These are phyloP conservation scores for Leptodactylus fallax DNA, from an alignment of 2,797 vertebrate species.

Conservation along the genomic window DNA sequence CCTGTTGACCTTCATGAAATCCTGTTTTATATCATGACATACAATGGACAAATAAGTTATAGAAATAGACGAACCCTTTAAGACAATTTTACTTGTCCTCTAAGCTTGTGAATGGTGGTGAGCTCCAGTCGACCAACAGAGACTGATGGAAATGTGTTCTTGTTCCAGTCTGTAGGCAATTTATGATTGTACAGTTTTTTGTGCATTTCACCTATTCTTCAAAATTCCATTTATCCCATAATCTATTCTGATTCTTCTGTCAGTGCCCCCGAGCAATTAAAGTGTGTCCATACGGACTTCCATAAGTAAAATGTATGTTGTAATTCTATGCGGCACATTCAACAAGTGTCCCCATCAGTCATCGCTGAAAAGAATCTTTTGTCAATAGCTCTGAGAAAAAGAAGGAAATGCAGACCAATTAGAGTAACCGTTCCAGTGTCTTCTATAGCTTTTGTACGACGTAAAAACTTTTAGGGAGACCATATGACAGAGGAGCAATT, in stretches of 20 bases:
- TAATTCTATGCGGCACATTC: slow-evolving; percentile 34
- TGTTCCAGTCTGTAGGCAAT: not conserved
- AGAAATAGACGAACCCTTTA: too few relatives aligned
- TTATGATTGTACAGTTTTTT: not conserved
- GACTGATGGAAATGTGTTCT: too few relatives aligned
- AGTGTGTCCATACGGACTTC: slow-evolving; percentile 3
- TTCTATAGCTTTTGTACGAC: slow-evolving; percentile 41
- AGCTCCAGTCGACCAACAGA: too few relatives aligned
- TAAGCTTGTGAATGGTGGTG: too few relatives aligned
- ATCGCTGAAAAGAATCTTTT: slow-evolving; percentile 54
- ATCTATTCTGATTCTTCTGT: slow-evolving; percentile 3
- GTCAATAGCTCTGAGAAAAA: slow-evolving; percentile 45
- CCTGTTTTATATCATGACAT: too few relatives aligned
- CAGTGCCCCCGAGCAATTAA: slow-evolving; percentile 23
- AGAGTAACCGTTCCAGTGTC: slow-evolving; percentile 37
- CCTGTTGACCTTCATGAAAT: too few relatives aligned
- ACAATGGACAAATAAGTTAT: too few relatives aligned
- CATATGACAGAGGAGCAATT: slow-evolving; percentile 53
- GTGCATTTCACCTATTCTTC: not conserved
- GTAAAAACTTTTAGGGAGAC: slow-evolving; percentile 45
- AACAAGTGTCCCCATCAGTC: slow-evolving; percentile 48
- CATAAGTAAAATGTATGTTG: slow-evolving; percentile 36
- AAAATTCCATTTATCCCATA: slow-evolving; percentile 6
- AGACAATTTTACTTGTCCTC: too few relatives aligned
- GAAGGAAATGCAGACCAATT: slow-evolving; percentile 50